A percentile compares a stretch with the other conserved stretches of the same genome.
Conservation (phyloP, 2,797 vertebrate genomes). For the Coregonus sp. region DNA sequence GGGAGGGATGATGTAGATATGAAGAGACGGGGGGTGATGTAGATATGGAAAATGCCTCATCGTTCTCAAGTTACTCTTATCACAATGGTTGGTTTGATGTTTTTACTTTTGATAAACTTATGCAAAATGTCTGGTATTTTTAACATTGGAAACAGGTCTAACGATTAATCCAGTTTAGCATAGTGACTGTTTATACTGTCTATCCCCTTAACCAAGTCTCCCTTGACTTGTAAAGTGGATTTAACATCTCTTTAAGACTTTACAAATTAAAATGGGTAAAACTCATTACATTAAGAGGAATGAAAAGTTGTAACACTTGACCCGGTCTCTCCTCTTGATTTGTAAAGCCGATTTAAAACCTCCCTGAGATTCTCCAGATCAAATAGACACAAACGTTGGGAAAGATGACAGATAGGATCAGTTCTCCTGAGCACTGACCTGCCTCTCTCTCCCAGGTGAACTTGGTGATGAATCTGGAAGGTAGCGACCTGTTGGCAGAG, state of each 20-base stretch:
- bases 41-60: background rate
- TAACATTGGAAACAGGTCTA: background rate
- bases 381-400: background rate
- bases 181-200: background rate
- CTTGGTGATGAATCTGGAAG: constrained; percentile 97
- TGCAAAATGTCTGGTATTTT: background rate
- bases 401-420: background rate
- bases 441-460: constrained; percentile 84
- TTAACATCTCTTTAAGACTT: too few relatives aligned
- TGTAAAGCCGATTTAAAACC: background rate
- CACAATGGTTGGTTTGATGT: background rate
- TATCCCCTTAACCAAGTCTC: too few relatives aligned
- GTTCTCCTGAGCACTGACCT: background rate
- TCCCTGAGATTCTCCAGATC: background rate
- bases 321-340: background rate
- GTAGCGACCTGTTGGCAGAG: constrained; percentile 94
- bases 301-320: background rate
- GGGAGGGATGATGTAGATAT: background rate
- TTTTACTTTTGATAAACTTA: background rate
- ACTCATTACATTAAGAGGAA: background rate
- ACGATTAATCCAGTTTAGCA: background rate
- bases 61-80: background rate
- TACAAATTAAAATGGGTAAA: too few relatives aligned
- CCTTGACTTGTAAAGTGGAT: background rate
- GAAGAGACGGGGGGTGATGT: background rate